Conservation (phyloP, 2,888 invertebrate species). For the Euzetes globulus region DNA sequence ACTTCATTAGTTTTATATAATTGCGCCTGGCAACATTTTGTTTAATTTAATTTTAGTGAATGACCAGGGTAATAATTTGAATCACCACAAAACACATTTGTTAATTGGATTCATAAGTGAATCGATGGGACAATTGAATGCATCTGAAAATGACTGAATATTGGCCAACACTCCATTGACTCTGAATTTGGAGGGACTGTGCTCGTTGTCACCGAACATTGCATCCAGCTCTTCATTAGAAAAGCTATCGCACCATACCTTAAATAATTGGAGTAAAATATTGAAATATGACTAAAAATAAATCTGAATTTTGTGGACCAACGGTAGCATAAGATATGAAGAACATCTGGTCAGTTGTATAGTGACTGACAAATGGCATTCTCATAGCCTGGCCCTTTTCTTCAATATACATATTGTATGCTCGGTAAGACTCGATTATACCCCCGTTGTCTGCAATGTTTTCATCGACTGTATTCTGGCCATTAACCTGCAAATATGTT, state of each 20-base stretch:
- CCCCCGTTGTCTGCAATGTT: slow-evolving; percentile 90
- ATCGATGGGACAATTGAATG: slow-evolving; percentile 22
- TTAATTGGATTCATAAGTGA: slow-evolving; percentile 28
- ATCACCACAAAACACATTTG: slow-evolving; percentile 32
- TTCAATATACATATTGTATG: slow-evolving; percentile 54
- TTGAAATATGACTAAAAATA: not conserved
- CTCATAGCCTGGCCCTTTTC: not conserved
- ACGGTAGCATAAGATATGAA: slow-evolving; percentile 75
- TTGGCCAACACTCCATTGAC: slow-evolving; percentile 29
- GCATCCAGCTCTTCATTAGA: too few relatives aligned
- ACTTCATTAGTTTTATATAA: too few relatives aligned
- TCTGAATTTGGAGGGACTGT: slow-evolving; percentile 22
- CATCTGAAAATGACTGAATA: not conserved
- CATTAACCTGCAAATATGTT: too few relatives aligned
- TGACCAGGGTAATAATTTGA: too few relatives aligned
- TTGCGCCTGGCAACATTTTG: too few relatives aligned
- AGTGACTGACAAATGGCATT: slow-evolving; percentile 9
- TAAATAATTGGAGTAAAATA: not conserved
- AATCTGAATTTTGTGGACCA: slow-evolving; percentile 44
- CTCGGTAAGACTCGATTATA: slow-evolving; percentile 59
- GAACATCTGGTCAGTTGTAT: slow-evolving; percentile 48
- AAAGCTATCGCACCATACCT: slow-evolving; percentile 67
- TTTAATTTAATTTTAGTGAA: too few relatives aligned
- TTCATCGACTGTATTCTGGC: slow-evolving; percentile 72
- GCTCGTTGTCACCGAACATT: not conserved